Evolutionary conservation across 2,888 invertebrate species (phyloP).

Genomic region (Xanthia togata): DNA sequence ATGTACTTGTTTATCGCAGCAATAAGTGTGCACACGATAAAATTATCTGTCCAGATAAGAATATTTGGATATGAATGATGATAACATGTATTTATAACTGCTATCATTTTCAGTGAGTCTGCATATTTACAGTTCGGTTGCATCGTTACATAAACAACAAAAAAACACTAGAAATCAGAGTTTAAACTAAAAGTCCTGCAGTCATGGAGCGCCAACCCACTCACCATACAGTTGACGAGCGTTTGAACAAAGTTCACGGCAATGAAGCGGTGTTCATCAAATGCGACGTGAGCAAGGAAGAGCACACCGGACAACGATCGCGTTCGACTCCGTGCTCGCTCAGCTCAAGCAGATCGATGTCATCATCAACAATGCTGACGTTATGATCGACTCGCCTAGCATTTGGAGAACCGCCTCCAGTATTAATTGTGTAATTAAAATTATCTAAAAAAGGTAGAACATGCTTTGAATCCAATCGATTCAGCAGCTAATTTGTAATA

Average conservation of each 20-base stretch:
- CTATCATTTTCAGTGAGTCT: background rate
- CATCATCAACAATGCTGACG: slow-evolving; percentile 78
- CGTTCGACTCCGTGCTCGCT: slow-evolving; percentile 70
- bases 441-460: background rate
- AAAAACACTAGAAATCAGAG: background rate
- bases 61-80: background rate
- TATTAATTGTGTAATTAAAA: slow-evolving; percentile 74
- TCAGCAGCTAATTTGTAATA: background rate
- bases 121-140: background rate
- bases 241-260: slow-evolving; percentile 68
- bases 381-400: slow-evolving; percentile 72
- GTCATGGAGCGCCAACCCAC: background rate
- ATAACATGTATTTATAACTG: too few species aligned
- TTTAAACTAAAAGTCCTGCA: background rate
- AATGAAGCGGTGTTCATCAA: slow-evolving; percentile 71
- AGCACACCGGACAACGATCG: slow-evolving; percentile 65
- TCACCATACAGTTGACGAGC: slow-evolving; percentile 14
- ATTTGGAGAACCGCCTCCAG: slow-evolving; percentile 73
- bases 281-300: slow-evolving; percentile 77
- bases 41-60: slow-evolving; percentile 16
- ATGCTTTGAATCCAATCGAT: background rate
- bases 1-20: slow-evolving; percentile 3
- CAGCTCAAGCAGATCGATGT: slow-evolving; percentile 73
- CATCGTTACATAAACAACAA: background rate
- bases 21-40: slow-evolving; percentile 10